A percentile compares a stretch with the other conserved stretches of the same genome.
These are phyloP conservation scores for Zoanthus sansibaricus DNA, from an alignment of 92 coral and sea anemone genomes.

Conservation along the genomic window DNA sequence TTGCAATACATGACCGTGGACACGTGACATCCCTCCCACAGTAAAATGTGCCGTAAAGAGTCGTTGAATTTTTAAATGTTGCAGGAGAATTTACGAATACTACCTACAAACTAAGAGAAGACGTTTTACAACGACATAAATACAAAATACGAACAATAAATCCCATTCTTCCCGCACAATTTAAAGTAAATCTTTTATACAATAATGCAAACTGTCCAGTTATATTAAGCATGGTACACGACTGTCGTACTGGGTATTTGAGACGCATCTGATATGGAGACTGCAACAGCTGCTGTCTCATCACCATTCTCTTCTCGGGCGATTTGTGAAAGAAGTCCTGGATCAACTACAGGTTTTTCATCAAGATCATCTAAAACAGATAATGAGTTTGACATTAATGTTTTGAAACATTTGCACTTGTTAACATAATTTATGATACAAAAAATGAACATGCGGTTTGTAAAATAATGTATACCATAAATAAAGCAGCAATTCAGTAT, in stretches of 20 bases:
- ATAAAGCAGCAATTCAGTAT: too few relatives aligned
- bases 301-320: conserved; percentile 47
- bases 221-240: conserved; percentile 37
- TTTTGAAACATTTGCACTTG: not conserved
- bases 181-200: not conserved
- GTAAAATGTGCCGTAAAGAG: too few relatives aligned
- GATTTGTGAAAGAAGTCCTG: conserved; percentile 71
- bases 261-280: conserved; percentile 57
- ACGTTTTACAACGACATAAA: too few relatives aligned
- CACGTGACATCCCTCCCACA: too few relatives aligned
- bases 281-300: conserved; percentile 54
- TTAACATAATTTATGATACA: too few relatives aligned
- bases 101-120: too few relatives aligned
- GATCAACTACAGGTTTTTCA: conserved; percentile 71
- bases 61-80: too few relatives aligned
- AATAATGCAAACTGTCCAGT: not conserved
- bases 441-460: too few relatives aligned
- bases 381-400: not conserved
- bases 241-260: conserved; percentile 58
- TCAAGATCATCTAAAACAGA: conserved; percentile 49
- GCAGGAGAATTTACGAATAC: too few relatives aligned
- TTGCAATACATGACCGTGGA: too few relatives aligned
- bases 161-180: not conserved
- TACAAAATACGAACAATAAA: too few relatives aligned
- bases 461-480: too few relatives aligned